Conservation (phyloP, 2,113 vertebrate genomes). For the Cettia cetti region DNA sequence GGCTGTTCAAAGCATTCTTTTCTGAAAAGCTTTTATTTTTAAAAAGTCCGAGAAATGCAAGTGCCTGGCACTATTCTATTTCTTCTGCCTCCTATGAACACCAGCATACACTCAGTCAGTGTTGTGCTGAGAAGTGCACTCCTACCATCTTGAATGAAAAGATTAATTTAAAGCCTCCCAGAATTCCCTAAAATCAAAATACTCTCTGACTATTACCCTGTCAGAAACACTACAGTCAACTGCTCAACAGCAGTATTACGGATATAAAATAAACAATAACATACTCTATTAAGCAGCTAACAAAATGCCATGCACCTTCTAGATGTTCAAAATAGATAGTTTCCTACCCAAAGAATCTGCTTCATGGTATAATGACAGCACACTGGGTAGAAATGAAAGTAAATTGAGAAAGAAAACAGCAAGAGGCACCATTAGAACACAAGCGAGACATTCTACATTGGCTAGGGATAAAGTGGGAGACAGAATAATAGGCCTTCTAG, state of each 20-base stretch:
- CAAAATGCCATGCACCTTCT: background rate
- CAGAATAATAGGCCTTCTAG: background rate
- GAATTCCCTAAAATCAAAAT: constrained; percentile 37
- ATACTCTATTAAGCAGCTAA: background rate
- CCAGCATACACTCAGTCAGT: background rate
- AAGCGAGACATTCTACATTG: background rate
- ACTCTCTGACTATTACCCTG: background rate
- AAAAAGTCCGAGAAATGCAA: background rate
- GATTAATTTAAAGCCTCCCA: constrained; percentile 3
- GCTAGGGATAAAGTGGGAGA: background rate
- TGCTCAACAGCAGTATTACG: background rate
- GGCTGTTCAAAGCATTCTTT: background rate
- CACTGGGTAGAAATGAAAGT: background rate
- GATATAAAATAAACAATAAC: background rate
- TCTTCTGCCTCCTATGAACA: background rate
- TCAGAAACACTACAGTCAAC: background rate
- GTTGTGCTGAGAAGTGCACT: background rate
- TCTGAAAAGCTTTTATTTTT: background rate
- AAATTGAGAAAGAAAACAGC: background rate
- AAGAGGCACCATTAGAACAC: background rate
- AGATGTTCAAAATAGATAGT: background rate
- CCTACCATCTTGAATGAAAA: background rate
- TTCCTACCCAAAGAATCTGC: background rate
- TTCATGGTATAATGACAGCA: background rate
- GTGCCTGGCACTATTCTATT: background rate